Percentiles rank a stretch among this genome's conserved stretches.
Conservation (phyloP, 2,888 invertebrate genomes). For the Protonemura montana region DNA sequence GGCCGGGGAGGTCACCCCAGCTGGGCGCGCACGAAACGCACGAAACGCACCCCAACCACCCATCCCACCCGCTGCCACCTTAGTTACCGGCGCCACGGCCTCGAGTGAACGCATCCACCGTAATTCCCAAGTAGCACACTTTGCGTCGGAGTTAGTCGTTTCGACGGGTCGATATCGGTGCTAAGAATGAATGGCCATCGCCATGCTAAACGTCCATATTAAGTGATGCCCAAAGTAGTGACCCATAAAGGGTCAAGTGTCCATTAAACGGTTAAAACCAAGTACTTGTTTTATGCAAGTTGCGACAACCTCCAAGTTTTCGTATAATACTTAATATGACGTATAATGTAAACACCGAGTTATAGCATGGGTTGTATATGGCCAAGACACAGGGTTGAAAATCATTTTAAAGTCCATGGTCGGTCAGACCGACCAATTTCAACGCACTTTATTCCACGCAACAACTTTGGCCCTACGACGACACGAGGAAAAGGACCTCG, state of each 20-base stretch:
- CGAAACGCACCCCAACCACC: neutral
- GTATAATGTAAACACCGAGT: neutral
- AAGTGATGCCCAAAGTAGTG: constrained; percentile 28
- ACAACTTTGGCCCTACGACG: neutral
- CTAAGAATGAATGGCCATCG: constrained; percentile 34
- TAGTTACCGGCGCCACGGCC: constrained; percentile 15
- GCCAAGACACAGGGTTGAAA: neutral
- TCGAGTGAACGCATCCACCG: neutral
- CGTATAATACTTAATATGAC: constrained; percentile 15
- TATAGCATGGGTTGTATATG: neutral
- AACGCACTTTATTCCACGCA: constrained; percentile 26
- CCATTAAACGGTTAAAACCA: constrained; percentile 24
- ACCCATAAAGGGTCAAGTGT: constrained; percentile 29
- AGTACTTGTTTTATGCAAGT: constrained; percentile 22
- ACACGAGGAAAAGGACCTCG: neutral
- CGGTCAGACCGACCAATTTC: neutral
- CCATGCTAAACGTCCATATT: constrained; percentile 31
- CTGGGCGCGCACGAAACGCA: neutral
- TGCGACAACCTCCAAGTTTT: constrained; percentile 19
- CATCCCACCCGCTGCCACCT: neutral
- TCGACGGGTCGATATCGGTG: constrained; percentile 12
- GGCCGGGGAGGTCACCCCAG: too few relatives aligned
- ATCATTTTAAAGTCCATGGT: neutral
- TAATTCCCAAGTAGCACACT: constrained; percentile 21
- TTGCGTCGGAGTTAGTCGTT: neutral